A percentile compares a stretch with the other conserved stretches of the same genome.
These are phyloP conservation scores for Acanthisitta chloris DNA, from an alignment of 2,113 vertebrate species.

Conservation along the genomic window DNA sequence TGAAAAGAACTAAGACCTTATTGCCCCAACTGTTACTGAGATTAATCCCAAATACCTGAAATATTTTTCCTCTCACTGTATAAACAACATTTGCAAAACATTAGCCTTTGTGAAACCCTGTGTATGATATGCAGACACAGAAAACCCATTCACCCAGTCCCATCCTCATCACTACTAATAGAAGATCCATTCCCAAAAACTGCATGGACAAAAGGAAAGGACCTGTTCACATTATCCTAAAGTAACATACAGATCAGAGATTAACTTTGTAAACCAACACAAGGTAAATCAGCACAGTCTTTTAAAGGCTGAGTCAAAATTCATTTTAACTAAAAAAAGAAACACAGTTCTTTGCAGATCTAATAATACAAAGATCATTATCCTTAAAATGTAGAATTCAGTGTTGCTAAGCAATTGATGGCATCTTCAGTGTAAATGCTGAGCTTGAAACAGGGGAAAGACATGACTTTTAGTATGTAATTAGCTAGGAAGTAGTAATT, in stretches of 20 bases:
- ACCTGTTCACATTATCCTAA: neutral
- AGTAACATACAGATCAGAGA: neutral
- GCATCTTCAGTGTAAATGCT: neutral
- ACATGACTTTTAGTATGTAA: neutral
- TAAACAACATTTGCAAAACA: neutral
- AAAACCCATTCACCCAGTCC: neutral
- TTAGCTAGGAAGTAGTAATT: neutral
- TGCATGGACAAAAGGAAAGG: neutral
- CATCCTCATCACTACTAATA: neutral
- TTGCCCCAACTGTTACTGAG: neutral
- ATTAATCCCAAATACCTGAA: neutral
- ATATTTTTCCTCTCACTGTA: neutral
- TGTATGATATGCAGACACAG: accelerated
- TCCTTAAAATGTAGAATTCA: neutral
- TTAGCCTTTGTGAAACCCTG: neutral
- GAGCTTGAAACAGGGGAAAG: neutral
- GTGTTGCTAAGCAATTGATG: conserved; percentile 19
- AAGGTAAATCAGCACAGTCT: neutral
- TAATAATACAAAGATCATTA: neutral
- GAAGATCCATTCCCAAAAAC: neutral
- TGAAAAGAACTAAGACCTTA: neutral
- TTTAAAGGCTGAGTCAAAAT: neutral
- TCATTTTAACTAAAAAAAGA: neutral
- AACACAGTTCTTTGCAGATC: neutral
- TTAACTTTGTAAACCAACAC: neutral